phyloP scores from a whole-genome alignment of 2,797 vertebrate species.

The Ceyx erithaca region DNA sequence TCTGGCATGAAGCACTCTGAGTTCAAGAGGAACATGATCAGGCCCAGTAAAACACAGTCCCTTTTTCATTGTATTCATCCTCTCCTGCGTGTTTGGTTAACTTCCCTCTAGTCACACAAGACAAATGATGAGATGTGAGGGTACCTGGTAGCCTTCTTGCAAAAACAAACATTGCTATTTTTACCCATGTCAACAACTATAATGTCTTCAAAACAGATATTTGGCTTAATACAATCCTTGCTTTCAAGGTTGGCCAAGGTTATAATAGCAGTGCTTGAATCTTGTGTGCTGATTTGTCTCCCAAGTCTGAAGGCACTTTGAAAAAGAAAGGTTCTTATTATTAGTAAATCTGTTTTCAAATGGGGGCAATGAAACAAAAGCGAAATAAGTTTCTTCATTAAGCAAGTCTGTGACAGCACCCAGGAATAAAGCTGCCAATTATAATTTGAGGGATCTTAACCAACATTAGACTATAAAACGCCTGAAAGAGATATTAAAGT shows the following conservation, averaged over 20 bases:
- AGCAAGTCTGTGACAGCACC: background rate
- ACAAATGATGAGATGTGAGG: background rate
- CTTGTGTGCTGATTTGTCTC: background rate
- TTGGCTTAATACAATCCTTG: background rate
- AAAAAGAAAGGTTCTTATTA: background rate
- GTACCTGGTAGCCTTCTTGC: background rate
- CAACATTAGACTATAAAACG: background rate
- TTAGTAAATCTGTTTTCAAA: background rate
- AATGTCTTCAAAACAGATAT: background rate
- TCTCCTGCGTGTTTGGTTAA: slow-evolving; percentile 16
- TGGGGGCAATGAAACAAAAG: background rate
- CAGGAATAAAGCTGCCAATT: background rate
- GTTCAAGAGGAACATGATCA: slow-evolving; percentile 27
- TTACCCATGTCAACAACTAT: background rate
- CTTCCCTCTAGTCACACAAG: background rate
- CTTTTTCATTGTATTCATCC: background rate
- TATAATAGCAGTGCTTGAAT: background rate
- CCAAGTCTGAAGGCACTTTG: background rate
- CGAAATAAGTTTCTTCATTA: background rate
- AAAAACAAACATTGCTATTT: background rate
- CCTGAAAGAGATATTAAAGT: background rate
- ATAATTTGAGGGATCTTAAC: background rate
- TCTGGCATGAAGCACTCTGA: background rate
- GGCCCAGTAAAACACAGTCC: background rate
- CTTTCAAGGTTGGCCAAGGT: background rate